Evolutionary conservation across 2,113 vertebrate species (phyloP), one percentile per base, ranked within the genome.

Genomic region (Scytalopus superciliaris): DNA sequence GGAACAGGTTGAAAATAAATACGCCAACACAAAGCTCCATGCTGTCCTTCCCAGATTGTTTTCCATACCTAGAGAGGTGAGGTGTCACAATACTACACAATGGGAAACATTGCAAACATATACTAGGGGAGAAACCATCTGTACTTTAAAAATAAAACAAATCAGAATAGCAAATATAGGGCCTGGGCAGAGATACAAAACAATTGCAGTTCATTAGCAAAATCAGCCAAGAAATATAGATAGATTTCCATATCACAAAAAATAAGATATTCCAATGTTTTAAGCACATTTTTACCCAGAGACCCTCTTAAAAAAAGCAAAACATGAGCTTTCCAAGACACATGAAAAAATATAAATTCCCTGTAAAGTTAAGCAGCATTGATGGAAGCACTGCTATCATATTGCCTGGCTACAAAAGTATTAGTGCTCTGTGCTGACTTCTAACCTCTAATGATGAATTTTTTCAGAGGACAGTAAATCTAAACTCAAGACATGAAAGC

Each of bases 381-480:
- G 74, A 42, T 39, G 8, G 33, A 56, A 84, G 9, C 21, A n/a
- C 4, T 66, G 16, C 12, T 87, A 60, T 40, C 13, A 55, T n/a
- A 68, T n/a, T 79, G 84, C 82, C n/a, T 4, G 5, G 56, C 19
- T 63, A 79, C 63, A 95, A 50, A 47, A 67, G 45, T 62, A 76
- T 64, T 86, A 79, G 30, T 72, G 40, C 81, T 19, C 35, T 95
- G 73, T 40, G 60, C 16, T 50, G 73, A 62, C 57, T 86, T 87
- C 49, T 69, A 78, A 89, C 78, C 60, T 50, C 74, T 92, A 84
- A 82, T 78, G 42, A 94, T 6, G 31, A 60, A 24, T 66, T 91
- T 97, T 96, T 92, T 91, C 45, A 94, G 57, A 42, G 68, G 56
- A 72, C 14, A 92, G 59, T 60, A 57, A 90, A 90, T 79, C 59